Evolutionary conservation across 2,797 vertebrate genomes (phyloP).

Genomic region (Malurus splendens): DNA sequence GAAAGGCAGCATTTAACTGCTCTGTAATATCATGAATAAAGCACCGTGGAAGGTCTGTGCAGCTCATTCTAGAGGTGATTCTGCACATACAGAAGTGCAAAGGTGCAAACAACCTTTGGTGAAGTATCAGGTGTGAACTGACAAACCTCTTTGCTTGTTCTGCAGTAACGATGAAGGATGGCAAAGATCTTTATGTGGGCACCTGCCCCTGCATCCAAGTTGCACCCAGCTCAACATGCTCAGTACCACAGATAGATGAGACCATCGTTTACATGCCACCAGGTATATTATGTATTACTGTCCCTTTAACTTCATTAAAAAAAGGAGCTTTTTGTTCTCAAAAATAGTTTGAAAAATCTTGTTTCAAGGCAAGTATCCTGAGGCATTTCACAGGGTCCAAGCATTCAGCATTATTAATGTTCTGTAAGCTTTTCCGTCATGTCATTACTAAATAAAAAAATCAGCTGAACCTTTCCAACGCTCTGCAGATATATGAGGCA

Average conservation of each 20-base stretch:
- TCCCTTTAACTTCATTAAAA: background rate
- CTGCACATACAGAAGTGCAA: background rate
- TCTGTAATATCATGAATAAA: background rate
- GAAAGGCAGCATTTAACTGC: background rate
- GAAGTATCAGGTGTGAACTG: accelerated
- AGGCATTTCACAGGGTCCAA: constrained; percentile 27
- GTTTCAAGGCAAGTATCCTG: constrained; percentile 7
- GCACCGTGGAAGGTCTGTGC: background rate
- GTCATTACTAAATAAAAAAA: constrained; percentile 61
- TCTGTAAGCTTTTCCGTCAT: constrained; percentile 47
- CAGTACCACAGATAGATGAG: accelerated
- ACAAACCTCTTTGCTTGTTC: background rate
- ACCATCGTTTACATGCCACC: accelerated
- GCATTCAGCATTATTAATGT: constrained; percentile 39
- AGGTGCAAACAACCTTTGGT: background rate
- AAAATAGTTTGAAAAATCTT: background rate
- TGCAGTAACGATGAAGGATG: background rate
- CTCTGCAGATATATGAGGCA: constrained; percentile 46
- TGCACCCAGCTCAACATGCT: background rate
- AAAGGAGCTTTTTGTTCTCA: background rate
- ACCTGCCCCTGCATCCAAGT: accelerated
- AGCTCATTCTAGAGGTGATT: background rate
- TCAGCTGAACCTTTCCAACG: constrained; percentile 23
- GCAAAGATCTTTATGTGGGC: background rate
- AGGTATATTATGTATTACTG: background rate